Evolutionary conservation across 2,888 invertebrate genomes (phyloP), one percentile per base, ranked within the genome.

Genomic region (Caenorhabditis sp.): DNA sequence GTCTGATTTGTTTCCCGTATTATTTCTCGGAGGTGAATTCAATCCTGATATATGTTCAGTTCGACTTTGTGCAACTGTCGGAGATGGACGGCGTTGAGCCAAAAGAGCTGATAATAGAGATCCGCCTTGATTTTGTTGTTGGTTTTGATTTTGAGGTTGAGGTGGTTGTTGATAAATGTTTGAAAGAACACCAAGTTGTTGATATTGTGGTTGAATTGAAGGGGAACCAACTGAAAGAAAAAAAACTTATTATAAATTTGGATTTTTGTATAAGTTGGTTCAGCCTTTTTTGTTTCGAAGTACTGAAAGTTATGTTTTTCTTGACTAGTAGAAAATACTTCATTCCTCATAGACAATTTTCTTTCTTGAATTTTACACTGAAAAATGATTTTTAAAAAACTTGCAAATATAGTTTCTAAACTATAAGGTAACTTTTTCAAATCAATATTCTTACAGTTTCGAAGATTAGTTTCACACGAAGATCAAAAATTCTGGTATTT

Each of bases 31-130:
- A 7, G 82, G 82, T 8, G 70, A 72, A 21, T 64, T 65, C 8
- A 85, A 76, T 23, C 85, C 84, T 25, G 78, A 80, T 25, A 82
- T 79, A 49, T 79, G 78, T 67, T 86, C 87, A 4, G 86, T 86
- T 25, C 84, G 63, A 52, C 83, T 84, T 43, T 84, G 83, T 17
- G 85, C 85, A 10, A 86, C 85, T 8, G 83, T 75, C 0, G 86
- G 86, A 25, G 85, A 86, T 1, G 79, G 74, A 57, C 84, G 67
- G 38, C 80, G 59, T 54, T 76, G 70, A 1, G 78, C 71, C 12
- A 80, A 70, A 50, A 78, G 66, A 8, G 69, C 75, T 8, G 74
- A 74, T 10, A 80, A 76, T 0, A 78, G 59, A 3, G 80, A 78
- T 21, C 70, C 58, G 23, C 70, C 63, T 53, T 62, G 73, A 27